Percentiles rank a stretch among this genome's conserved stretches.
Conservation (phyloP, 23 tunicate genomes). For the Aplidium turbinatum region DNA sequence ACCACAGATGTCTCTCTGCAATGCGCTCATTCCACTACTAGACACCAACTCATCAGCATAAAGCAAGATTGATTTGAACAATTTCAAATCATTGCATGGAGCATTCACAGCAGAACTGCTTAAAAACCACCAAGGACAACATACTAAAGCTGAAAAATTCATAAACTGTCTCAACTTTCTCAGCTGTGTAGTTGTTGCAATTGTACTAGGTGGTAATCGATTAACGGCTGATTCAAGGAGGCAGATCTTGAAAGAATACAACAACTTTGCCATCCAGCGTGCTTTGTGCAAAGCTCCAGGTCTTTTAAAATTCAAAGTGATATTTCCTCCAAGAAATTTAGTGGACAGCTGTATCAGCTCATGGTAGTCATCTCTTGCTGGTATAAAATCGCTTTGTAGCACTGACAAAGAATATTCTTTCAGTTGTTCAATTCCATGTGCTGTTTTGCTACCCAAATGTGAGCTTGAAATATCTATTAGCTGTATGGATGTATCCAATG, state of each 20-base stretch:
- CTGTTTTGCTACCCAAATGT: conserved; percentile 13
- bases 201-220: not conserved
- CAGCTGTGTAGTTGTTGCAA: not conserved
- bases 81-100: not conserved
- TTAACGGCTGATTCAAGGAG: conserved; percentile 15
- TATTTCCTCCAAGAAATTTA: conserved; percentile 16
- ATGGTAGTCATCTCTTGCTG: conserved; percentile 24
- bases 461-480: conserved; percentile 14
- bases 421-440: not conserved
- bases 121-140: conserved; percentile 14
- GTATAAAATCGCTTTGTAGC: conserved; percentile 15
- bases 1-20: not conserved
- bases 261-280: not conserved
- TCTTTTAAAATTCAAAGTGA: conserved; percentile 7
- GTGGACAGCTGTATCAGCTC: conserved; percentile 17
- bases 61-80: conserved; percentile 5
- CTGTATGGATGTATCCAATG: not conserved
- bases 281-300: conserved; percentile 5
- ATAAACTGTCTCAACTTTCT: not conserved
- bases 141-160: not conserved
- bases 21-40: conserved; percentile 1
- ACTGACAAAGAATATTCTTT: conserved; percentile 21
- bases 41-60: conserved; percentile 17
- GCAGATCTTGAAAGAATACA: conserved; percentile 18
- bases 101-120: conserved; percentile 8